A percentile compares a stretch with the other conserved stretches of the same genome.
Evolutionary conservation across 2,797 vertebrate genomes (phyloP).

Genomic region (Pangasius larnaudii): DNA sequence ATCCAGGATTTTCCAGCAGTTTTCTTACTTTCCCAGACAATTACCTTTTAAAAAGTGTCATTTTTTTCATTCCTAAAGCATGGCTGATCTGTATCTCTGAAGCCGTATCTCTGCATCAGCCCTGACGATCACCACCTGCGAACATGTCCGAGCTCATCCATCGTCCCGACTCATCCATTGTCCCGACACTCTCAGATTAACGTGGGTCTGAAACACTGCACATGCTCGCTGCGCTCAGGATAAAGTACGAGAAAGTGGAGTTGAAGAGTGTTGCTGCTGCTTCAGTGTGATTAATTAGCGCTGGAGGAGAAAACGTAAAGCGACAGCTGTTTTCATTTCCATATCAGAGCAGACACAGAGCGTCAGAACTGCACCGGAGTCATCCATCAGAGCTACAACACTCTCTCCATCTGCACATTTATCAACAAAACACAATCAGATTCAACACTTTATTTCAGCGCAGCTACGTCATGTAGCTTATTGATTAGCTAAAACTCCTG

Average conservation of each 20-base stretch:
- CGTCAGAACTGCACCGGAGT: conserved; percentile 25
- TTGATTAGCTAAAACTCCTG: background rate
- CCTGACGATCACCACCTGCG: conserved; percentile 75
- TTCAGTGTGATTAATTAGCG: conserved; percentile 55
- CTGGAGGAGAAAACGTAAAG: conserved; percentile 53
- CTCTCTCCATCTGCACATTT: conserved; percentile 29
- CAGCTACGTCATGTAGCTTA: background rate
- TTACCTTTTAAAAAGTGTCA: background rate
- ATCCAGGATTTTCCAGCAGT: background rate
- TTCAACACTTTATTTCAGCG: background rate
- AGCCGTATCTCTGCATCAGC: conserved; percentile 61
- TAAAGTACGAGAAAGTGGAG: conserved; percentile 66
- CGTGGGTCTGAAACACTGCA: conserved; percentile 70
- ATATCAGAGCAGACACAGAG: conserved; percentile 41
- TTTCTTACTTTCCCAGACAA: background rate
- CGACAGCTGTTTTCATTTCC: conserved; percentile 61
- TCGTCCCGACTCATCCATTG: conserved; percentile 62
- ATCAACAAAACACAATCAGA: background rate
- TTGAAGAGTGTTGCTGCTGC: conserved; percentile 31
- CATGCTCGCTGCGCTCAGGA: conserved; percentile 73
- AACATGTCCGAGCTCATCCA: conserved; percentile 69
- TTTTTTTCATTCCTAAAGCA: conserved; percentile 8
- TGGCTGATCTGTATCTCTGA: background rate
- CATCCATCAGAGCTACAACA: conserved; percentile 28
- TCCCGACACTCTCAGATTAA: conserved; percentile 68